A percentile compares a stretch with the other conserved stretches of the same genome.
Conservation (phyloP, 2,797 vertebrate species). For the Chanos chanos region DNA sequence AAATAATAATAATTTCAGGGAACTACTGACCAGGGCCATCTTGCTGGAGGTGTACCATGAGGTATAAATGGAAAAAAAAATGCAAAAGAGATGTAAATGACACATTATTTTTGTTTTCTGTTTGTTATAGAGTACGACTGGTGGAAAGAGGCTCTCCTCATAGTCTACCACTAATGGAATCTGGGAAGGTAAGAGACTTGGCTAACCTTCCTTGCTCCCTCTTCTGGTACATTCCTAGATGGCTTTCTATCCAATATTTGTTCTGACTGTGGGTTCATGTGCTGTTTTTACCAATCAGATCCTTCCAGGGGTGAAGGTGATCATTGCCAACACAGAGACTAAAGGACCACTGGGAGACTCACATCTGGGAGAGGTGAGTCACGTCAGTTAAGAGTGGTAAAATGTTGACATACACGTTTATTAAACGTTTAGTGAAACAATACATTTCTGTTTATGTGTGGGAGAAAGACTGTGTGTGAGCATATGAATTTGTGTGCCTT, state of each 20-base stretch:
- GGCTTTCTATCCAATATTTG: neutral
- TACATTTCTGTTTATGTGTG: too few species aligned
- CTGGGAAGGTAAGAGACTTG: constrained; percentile 82
- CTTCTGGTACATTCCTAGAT: neutral
- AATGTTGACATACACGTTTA: neutral
- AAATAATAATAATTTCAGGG: too few species aligned
- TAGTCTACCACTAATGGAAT: constrained; percentile 92
- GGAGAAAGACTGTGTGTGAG: too few species aligned
- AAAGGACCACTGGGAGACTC: constrained; percentile 95
- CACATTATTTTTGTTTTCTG: too few species aligned
- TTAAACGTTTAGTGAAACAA: too few species aligned
- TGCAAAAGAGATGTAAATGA: too few species aligned
- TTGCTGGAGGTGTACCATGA: too few species aligned
- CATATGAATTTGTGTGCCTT: too few species aligned
- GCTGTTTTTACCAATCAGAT: constrained; percentile 70
- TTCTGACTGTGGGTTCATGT: neutral
- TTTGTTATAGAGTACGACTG: constrained; percentile 81
- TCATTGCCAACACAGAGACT: constrained; percentile 94
- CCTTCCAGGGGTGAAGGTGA: constrained; percentile 94
- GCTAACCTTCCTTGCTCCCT: neutral
- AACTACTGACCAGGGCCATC: too few species aligned
- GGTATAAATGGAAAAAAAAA: too few species aligned
- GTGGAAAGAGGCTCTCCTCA: constrained; percentile 95
- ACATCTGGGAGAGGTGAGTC: constrained; percentile 87
- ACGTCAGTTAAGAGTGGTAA: neutral